Evolutionary conservation across 2,797 vertebrate genomes (phyloP).

Genomic region (Yasuhikotakia modesta): DNA sequence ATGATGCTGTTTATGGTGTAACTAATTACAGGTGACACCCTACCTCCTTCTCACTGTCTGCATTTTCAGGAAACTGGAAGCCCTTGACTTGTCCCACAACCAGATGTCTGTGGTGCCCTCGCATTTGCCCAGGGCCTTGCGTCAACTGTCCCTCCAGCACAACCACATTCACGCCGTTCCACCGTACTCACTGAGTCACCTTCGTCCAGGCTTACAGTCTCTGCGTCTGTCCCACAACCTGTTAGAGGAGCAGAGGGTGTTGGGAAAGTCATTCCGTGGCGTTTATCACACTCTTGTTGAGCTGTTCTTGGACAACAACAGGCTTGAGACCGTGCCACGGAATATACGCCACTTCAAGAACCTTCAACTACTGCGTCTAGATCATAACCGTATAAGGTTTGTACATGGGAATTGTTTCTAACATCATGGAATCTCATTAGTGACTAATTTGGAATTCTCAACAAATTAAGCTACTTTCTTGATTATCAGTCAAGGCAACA

Average conservation of each 20-base stretch:
- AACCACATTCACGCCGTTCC: conserved; percentile 76
- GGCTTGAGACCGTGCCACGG: conserved; percentile 72
- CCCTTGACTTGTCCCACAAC: conserved; percentile 79
- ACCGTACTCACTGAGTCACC: conserved; percentile 72
- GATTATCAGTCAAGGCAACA: no score
- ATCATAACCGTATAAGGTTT: conserved; percentile 80
- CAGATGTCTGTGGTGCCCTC: conserved; percentile 72
- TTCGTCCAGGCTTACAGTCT: conserved; percentile 75
- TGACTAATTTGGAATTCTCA: not conserved
- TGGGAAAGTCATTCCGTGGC: conserved; percentile 74
- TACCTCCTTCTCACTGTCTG: not conserved
- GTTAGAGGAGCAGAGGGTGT: conserved; percentile 65
- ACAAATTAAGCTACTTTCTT: no score
- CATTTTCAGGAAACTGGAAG: conserved; percentile 75
- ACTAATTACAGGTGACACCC: not conserved
- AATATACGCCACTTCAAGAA: conserved; percentile 77
- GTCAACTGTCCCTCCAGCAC: conserved; percentile 74
- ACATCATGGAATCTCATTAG: not conserved
- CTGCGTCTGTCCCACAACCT: conserved; percentile 79
- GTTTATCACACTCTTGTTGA: conserved; percentile 74
- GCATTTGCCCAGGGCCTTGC: conserved; percentile 73
- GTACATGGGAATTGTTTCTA: not conserved
- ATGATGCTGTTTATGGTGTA: no score
- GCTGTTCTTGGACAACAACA: conserved; percentile 80
- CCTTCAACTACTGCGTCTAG: conserved; percentile 77